Evolutionary conservation across 2,888 invertebrate species (phyloP), one percentile per base, ranked within the genome.

Genomic region (Dione vanillae): DNA sequence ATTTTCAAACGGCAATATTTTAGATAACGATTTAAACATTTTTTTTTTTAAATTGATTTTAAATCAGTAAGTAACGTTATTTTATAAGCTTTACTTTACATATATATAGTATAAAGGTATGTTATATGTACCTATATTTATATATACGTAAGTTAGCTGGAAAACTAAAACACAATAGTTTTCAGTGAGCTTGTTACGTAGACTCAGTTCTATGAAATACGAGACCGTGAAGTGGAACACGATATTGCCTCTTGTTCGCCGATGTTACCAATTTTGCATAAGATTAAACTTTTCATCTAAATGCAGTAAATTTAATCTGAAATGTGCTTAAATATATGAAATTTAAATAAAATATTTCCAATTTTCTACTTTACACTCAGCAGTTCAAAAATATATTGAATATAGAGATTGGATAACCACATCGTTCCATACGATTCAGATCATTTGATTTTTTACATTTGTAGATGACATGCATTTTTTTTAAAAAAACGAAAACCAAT

Each of bases 201-300:
- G 35, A 59, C 27, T 43, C 27, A 61, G 43, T 61, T 20, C 61
- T 61, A 27, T 27, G 27, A 61, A 56, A 37, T 56, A 56, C 16
- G 37, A 43, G 20, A 45, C 7, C n/a, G 27, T 45, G 45, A 10
- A 27, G 14, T n/a, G 43, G 20, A 59, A 59, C 41, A 43, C 43
- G 59, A 14, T 27, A 27, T 61, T 61, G 27, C 45, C 61, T 61
- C 61, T 45, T 61, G n/a, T 43, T 20, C 43, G 20, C 9, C 41
- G 41, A 59, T 27, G 45, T 45, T 61, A 61, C n/a, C 27, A n/a
- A 61, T 61, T 45, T 61, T 61, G 45, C 45, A 61, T 43, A 43
- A 43, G 59, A n/a, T 45, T 45, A 35, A 45, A 45, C 11, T 61
- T 61, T 61, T 45, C 27, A 45, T 11, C 7, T 27, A 6, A 35